These are phyloP conservation scores for Psilanteris sp. DNA, from an alignment of 1,140 invertebrate species.

Conservation along the genomic window DNA sequence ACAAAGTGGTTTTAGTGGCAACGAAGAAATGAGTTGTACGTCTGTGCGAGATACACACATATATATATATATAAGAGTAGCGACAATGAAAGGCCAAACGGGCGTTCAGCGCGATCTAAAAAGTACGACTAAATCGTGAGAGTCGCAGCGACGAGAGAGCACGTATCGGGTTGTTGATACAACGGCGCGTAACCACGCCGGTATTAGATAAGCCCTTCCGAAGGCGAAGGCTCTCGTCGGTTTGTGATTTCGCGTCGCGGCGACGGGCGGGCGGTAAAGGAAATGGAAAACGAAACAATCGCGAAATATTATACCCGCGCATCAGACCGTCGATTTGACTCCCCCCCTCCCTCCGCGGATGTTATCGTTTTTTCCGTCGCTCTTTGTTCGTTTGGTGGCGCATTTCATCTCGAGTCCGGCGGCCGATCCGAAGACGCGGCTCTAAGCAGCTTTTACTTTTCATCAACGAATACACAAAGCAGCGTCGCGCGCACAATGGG, in stretches of 20 bases:
- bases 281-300: conserved; percentile 48
- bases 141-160: conserved; percentile 55
- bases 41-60: no score
- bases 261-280: conserved; percentile 3
- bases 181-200: conserved; percentile 73
- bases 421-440: no score
- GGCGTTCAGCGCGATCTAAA: conserved; percentile 67
- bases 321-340: conserved; percentile 17
- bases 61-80: no score
- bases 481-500: neutral
- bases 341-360: neutral
- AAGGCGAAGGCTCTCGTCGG: conserved; percentile 48
- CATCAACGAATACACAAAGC: conserved; percentile 4
- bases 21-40: conserved; percentile 20
- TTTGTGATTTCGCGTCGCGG: conserved; percentile 47
- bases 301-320: conserved; percentile 39
- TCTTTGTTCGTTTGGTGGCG: no score
- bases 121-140: conserved; percentile 74
- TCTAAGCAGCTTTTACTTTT: no score
- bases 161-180: conserved; percentile 59
- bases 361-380: conserved; percentile 3
- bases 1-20: conserved; percentile 18
- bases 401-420: no score
- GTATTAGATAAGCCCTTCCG: conserved; percentile 73
- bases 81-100: no score